These are phyloP conservation scores for Heliconius hewitsoni DNA, from an alignment of 1,140 invertebrate species.

Conservation along the genomic window DNA sequence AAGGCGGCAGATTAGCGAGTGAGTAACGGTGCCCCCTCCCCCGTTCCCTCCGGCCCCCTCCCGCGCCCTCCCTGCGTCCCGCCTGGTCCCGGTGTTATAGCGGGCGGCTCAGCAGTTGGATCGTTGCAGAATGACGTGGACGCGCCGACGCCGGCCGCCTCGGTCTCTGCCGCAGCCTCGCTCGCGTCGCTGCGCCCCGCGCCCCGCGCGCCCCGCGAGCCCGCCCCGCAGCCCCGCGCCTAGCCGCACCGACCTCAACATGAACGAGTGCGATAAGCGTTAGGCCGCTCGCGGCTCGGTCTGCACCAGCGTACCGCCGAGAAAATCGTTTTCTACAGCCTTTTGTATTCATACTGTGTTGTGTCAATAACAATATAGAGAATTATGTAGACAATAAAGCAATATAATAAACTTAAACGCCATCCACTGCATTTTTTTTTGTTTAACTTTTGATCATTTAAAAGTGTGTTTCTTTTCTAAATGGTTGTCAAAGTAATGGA, in stretches of 20 bases:
- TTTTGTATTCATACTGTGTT: slow-evolving; percentile 7
- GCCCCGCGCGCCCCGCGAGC: slow-evolving; percentile 31
- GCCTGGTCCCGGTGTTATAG: slow-evolving; percentile 58
- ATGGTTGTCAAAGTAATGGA: not conserved
- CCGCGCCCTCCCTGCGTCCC: slow-evolving; percentile 31
- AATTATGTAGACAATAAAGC: not conserved
- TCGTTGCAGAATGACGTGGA: slow-evolving; percentile 78
- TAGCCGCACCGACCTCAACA: slow-evolving; percentile 45
- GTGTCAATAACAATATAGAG: not conserved
- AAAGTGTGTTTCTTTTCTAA: not conserved
- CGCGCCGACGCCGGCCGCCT: slow-evolving; percentile 67
- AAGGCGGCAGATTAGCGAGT: slow-evolving; percentile 49
- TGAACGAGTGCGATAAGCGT: slow-evolving; percentile 45
- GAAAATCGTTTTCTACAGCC: no score
- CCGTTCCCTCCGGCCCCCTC: slow-evolving; percentile 4
- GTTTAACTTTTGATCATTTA: not conserved
- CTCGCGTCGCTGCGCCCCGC: slow-evolving; percentile 37
- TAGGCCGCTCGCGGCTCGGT: no score
- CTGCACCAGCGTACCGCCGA: no score
- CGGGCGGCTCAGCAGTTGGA: slow-evolving; percentile 72
- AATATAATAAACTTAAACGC: not conserved
- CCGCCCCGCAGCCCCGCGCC: slow-evolving; percentile 36
- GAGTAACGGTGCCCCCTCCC: slow-evolving; percentile 62
- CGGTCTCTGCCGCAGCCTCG: slow-evolving; percentile 45
- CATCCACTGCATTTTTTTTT: not conserved